These are phyloP conservation scores for Oreochromis mossambicus DNA, from an alignment of 2,797 vertebrate genomes.

Conservation along the genomic window DNA sequence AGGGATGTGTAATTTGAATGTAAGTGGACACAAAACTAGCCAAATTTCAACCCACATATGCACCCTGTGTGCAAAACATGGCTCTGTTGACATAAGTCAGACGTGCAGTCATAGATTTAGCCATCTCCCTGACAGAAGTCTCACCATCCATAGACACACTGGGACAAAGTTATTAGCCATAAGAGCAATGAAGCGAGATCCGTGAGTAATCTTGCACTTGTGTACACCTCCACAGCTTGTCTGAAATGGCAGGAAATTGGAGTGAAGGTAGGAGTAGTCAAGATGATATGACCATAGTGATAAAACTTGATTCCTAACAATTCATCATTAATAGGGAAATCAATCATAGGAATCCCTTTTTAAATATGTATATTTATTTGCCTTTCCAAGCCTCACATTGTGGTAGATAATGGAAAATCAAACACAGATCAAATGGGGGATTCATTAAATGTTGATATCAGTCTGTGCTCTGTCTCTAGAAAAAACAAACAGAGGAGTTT, in stretches of 20 bases:
- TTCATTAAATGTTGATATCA: background rate
- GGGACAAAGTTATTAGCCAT: background rate
- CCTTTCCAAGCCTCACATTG: background rate
- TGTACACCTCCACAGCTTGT: slow-evolving; percentile 16
- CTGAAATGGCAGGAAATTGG: slow-evolving; percentile 36
- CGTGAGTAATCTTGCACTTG: slow-evolving; percentile 8
- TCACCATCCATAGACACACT: background rate
- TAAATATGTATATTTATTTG: background rate
- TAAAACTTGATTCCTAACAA: background rate
- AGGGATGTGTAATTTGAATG: slow-evolving; percentile 34
- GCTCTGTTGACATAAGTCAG: slow-evolving; percentile 8
- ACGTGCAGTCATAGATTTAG: background rate
- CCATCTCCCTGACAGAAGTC: background rate
- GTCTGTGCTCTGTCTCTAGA: background rate
- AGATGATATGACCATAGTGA: background rate
- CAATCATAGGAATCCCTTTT: background rate
- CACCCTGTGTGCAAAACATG: background rate
- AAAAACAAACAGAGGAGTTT: background rate
- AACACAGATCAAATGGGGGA: background rate
- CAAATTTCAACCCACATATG: slow-evolving; percentile 3
- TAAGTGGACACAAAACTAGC: slow-evolving; percentile 17
- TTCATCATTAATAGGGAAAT: background rate
- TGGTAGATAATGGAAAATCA: background rate
- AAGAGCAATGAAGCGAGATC: background rate
- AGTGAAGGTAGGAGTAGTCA: background rate